Base-by-base conservation (phyloP, 2,888 invertebrate genomes). In the Aphidius colemani region DNA sequence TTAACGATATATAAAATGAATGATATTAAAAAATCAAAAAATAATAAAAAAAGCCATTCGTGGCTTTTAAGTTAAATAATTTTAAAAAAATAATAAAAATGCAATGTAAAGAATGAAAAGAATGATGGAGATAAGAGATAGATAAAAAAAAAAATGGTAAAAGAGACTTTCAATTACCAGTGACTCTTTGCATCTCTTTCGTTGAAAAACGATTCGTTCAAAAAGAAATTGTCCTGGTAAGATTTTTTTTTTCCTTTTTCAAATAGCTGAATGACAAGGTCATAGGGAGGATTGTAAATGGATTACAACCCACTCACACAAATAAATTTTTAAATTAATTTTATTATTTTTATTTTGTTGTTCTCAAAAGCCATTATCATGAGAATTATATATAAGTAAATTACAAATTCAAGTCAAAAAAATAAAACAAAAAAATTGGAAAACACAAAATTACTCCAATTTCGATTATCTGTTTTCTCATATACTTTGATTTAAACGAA, bases 131-230 rank as follows among this genome's bases (percentile, higher is more conserved):
- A 13, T 40, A 58, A 49, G 30, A 40, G 3, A 55, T 56, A 60
- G 46, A 11, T 41, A 51, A 53, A 18, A 30, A 45, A 59, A 63
- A 18, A 11, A 13, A 11, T 49, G 46, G 51, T 49, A 55, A 59
- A 66, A 64, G 30, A 39, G 61, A 56, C 49, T 62, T 61, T 62
- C 56, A 62, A 62, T 62, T 62, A 62, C 61, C 30, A 39, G 50
- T 49, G 56, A 62, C n/a, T 41, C 56, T 53, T 56, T 62, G 55
- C 50, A 62, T 62, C 56, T 56, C 30, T 30, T 30, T 6, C 13
- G 11, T 56, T 49, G 44, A 55, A 50, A 62, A 56, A 62, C 53
- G 56, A 50, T 62, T 62, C 43, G 45, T 30, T 55, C 30, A 30
- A 30, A 30, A 30, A 30, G 30, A 30, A 30, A 30, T 30, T 30